A percentile compares a stretch with the other conserved stretches of the same genome.
These are phyloP conservation scores for Delia radicum DNA, from an alignment of 1,140 invertebrate genomes.

Conservation along the genomic window DNA sequence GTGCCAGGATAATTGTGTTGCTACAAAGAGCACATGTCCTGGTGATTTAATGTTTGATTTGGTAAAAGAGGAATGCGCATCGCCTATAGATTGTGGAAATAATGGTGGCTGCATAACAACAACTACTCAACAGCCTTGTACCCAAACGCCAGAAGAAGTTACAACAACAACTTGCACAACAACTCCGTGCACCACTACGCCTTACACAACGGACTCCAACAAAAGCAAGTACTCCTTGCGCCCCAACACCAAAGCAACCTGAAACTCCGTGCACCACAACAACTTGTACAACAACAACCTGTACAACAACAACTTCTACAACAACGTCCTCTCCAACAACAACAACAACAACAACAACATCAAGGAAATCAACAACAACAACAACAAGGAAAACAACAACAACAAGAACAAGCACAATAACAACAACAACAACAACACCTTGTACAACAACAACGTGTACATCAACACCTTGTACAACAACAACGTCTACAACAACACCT, in stretches of 20 bases:
- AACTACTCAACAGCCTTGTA: neutral
- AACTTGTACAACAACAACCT: neutral
- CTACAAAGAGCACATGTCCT: neutral
- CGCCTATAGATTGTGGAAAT: neutral
- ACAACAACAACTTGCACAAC: slow-evolving; percentile 14
- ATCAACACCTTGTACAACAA: slow-evolving; percentile 6
- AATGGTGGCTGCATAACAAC: slow-evolving; percentile 10
- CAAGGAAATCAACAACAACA: neutral
- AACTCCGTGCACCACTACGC: neutral
- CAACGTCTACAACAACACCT: neutral
- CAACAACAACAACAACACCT: neutral
- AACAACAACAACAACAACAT: neutral
- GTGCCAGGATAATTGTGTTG: slow-evolving; percentile 13
- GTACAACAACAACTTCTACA: neutral
- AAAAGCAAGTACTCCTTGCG: neutral
- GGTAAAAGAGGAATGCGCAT: slow-evolving; percentile 2
- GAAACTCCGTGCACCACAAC: no score
- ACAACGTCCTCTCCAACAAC: neutral
- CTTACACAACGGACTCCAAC: neutral
- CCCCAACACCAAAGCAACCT: neutral
- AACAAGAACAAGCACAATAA: neutral
- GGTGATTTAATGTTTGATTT: slow-evolving; percentile 17
- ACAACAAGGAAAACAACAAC: neutral
- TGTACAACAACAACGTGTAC: slow-evolving; percentile 23
- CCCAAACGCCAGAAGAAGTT: neutral